phyloP scores from a whole-genome alignment of 1,140 invertebrate species.

The Scaptomyza montana region DNA sequence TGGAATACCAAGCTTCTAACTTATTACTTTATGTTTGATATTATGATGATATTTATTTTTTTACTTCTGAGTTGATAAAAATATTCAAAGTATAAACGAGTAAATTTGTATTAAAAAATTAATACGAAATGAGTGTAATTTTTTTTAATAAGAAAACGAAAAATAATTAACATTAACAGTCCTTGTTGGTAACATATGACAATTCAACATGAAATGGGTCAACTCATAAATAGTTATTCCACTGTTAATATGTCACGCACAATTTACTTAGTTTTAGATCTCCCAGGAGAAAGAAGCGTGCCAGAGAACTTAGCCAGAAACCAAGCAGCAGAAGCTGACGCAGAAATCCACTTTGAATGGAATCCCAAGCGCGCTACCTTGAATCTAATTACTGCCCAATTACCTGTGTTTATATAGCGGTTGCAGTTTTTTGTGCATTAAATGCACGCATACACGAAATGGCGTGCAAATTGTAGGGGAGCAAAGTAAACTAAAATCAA shows the following conservation, averaged over 20 bases:
- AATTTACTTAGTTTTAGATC: not conserved
- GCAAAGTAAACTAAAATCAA: not conserved
- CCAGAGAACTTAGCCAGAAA: not conserved
- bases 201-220: constrained; percentile 4
- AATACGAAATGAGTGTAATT: no score
- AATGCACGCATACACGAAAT: constrained; percentile 13
- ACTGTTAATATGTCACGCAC: not conserved
- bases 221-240: not conserved
- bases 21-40: no score
- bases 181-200: no score
- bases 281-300: constrained; percentile 6
- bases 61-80: no score
- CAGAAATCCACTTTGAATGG: constrained; percentile 31
- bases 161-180: no score
- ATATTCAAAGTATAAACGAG: no score
- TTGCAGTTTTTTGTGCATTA: constrained; percentile 20
- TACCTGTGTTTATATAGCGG: constrained; percentile 7
- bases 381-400: constrained; percentile 45
- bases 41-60: no score
- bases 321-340: constrained; percentile 26
- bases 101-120: no score
- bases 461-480: not conserved
- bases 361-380: constrained; percentile 12
- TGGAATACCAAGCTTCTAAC: no score
- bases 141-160: no score